These are phyloP conservation scores for Sorex araneus DNA, from an alignment of 2,113 vertebrate species.

Conservation along the genomic window DNA sequence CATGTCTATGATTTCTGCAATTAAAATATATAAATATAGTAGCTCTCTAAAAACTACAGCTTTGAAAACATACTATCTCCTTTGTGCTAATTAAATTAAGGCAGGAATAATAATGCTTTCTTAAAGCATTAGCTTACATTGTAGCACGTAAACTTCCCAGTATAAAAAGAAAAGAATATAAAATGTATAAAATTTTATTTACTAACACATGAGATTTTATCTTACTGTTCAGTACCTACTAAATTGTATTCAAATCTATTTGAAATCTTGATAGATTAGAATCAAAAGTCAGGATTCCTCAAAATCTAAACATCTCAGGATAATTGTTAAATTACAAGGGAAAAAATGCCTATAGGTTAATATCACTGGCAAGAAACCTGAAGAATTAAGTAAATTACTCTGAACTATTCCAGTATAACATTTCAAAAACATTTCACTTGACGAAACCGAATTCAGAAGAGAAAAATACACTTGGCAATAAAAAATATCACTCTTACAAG, in stretches of 20 bases:
- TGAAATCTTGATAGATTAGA: constrained; percentile 28
- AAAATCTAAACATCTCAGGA: constrained; percentile 44
- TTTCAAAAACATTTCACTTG: constrained; percentile 75
- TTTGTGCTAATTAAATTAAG: constrained; percentile 66
- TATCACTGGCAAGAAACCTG: constrained; percentile 71
- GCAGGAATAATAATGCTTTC: constrained; percentile 35
- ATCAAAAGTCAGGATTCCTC: neutral
- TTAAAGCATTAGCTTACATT: constrained; percentile 62
- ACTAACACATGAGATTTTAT: neutral
- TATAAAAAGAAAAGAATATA: constrained; percentile 6
- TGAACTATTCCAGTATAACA: constrained; percentile 88
- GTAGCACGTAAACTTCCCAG: neutral
- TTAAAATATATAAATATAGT: constrained; percentile 84
- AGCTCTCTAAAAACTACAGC: constrained; percentile 68
- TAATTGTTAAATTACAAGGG: constrained; percentile 69
- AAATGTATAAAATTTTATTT: constrained; percentile 35
- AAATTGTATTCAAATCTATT: constrained; percentile 10
- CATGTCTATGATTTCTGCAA: constrained; percentile 83
- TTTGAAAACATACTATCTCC: constrained; percentile 68
- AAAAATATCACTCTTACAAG: constrained; percentile 90
- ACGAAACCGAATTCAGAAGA: constrained; percentile 19
- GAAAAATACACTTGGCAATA: constrained; percentile 12
- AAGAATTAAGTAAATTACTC: constrained; percentile 82
- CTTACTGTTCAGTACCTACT: constrained; percentile 1
- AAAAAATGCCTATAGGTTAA: neutral